Conservation (phyloP, 2,888 invertebrate genomes). For the Bimastos eiseni region DNA sequence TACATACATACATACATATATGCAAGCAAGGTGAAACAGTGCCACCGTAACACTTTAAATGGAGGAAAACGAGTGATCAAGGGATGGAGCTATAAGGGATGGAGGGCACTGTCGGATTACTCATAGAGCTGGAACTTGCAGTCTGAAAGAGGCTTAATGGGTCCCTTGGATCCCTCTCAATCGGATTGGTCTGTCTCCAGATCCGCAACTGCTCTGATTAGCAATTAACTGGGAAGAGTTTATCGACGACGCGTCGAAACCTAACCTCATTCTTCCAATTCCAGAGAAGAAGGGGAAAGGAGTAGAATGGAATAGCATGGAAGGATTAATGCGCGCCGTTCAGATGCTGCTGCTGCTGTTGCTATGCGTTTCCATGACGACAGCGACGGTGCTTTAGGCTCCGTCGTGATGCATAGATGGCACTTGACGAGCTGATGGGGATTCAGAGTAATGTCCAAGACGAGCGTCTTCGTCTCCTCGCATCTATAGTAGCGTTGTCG, state of each 20-base stretch:
- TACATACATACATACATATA: background rate
- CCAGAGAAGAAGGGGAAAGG: background rate
- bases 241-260: background rate
- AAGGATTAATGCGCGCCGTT: background rate
- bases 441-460: background rate
- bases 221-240: background rate
- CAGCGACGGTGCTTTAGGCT: background rate
- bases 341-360: background rate
- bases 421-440: background rate
- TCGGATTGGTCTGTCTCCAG: background rate
- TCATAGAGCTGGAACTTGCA: background rate
- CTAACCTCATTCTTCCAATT: background rate
- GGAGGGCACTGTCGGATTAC: too few species aligned
- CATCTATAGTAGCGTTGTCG: background rate
- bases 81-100: too few species aligned
- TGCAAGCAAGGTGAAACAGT: too few species aligned
- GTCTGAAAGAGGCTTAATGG: background rate
- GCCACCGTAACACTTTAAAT: too few species aligned
- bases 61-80: too few species aligned
- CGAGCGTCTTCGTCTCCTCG: background rate
- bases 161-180: background rate
- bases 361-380: background rate
- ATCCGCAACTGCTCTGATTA: background rate
- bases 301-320: background rate
- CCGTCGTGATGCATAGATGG: background rate